These are phyloP conservation scores for Heterochromis multidens DNA, from an alignment of 2,113 vertebrate genomes.

Conservation along the genomic window DNA sequence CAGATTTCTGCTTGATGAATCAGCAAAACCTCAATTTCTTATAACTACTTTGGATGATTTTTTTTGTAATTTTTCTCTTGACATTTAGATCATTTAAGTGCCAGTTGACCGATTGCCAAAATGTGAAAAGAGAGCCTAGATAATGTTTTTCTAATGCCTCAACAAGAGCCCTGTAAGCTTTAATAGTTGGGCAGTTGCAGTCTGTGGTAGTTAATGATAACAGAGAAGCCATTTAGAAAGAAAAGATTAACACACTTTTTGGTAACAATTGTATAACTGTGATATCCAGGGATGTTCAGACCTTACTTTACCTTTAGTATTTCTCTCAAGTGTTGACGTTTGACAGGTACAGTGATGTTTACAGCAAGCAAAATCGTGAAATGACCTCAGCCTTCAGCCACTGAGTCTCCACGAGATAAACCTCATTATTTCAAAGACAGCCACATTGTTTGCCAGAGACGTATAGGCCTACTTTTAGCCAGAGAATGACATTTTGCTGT, in stretches of 20 bases:
- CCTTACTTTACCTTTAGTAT: not conserved
- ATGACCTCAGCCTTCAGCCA: not conserved
- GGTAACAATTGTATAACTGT: not conserved
- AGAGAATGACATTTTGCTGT: conserved; percentile 57
- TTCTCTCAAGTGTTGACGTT: not conserved
- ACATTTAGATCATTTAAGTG: too few relatives aligned
- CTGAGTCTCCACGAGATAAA: conserved; percentile 31
- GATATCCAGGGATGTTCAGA: not conserved
- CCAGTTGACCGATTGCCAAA: not conserved
- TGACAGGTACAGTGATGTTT: conserved; percentile 3
- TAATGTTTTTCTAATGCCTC: not conserved
- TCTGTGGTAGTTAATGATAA: not conserved
- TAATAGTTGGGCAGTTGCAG: accelerated
- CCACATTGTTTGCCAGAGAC: conserved; percentile 51
- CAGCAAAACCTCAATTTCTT: not conserved
- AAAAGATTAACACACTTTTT: not conserved
- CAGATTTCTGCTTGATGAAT: not conserved
- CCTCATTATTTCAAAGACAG: conserved; percentile 48
- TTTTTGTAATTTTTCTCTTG: too few relatives aligned
- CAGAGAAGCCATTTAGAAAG: not conserved
- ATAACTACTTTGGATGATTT: not conserved
- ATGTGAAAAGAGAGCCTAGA: not conserved
- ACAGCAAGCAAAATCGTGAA: not conserved
- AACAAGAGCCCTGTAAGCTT: not conserved
- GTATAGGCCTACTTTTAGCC: conserved; percentile 35